Evolutionary conservation across 2,888 invertebrate species (phyloP).

Genomic region (Phaedon cochleariae): DNA sequence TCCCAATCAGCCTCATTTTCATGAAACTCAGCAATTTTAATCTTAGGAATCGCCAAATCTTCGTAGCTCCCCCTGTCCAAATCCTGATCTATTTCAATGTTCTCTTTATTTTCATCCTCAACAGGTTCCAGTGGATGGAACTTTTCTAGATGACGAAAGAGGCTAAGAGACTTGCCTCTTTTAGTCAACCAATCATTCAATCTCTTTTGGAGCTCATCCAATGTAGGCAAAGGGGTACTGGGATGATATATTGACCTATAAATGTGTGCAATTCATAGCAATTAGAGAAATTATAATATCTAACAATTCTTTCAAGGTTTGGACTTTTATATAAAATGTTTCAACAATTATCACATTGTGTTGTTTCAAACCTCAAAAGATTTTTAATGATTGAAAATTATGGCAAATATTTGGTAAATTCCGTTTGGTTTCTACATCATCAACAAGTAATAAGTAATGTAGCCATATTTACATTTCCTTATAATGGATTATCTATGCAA

Average conservation of each 20-base stretch:
- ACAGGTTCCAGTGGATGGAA: not conserved
- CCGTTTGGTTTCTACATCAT: too few species aligned
- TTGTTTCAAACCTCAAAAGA: too few species aligned
- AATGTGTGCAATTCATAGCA: too few species aligned
- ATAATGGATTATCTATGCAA: too few species aligned
- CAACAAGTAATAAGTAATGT: too few species aligned
- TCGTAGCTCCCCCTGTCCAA: conserved; percentile 58
- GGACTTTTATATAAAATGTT: too few species aligned
- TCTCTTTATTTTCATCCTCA: conserved; percentile 67
- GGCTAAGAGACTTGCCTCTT: conserved; percentile 56
- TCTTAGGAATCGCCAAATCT: conserved; percentile 31
- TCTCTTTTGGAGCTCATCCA: conserved; percentile 44
- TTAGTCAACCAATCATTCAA: conserved; percentile 66
- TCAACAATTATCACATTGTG: too few species aligned
- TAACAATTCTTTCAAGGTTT: too few species aligned
- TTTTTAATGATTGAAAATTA: too few species aligned
- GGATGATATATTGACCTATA: conserved; percentile 19
- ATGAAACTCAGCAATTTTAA: conserved; percentile 60
- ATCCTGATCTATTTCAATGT: conserved; percentile 56
- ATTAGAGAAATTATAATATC: too few species aligned
- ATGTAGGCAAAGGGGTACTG: conserved; percentile 22
- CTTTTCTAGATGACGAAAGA: conserved; percentile 34
- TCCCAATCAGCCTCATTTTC: conserved; percentile 61
- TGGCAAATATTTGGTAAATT: too few species aligned
- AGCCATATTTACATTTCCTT: too few species aligned